Conservation (phyloP, 1,140 invertebrate genomes). For the Tetragonula clypearis region DNA sequence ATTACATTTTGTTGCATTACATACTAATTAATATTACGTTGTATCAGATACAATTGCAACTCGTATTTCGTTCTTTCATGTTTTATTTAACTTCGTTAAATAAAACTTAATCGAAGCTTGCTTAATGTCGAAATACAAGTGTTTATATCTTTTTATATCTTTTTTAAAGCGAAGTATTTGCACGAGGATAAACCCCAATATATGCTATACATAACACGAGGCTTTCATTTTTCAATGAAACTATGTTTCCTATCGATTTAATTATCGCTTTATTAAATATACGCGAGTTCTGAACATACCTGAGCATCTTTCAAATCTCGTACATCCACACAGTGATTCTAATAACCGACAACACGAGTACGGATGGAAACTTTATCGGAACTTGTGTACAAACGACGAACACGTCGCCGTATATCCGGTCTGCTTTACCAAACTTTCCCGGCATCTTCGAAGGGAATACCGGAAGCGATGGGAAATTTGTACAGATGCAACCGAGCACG, state of each 20-base stretch:
- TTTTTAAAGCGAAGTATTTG: too few relatives aligned
- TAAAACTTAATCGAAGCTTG: too few relatives aligned
- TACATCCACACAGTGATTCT: neutral
- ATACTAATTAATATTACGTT: too few relatives aligned
- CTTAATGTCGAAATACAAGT: too few relatives aligned
- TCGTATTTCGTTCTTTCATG: too few relatives aligned
- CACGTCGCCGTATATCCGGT: constrained; percentile 14
- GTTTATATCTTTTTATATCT: too few relatives aligned
- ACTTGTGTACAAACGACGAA: neutral
- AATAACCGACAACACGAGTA: neutral
- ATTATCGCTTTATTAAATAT: neutral
- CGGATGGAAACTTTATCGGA: neutral
- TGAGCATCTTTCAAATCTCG: neutral
- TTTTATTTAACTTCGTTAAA: too few relatives aligned
- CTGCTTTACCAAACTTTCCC: neutral
- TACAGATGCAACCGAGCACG: neutral
- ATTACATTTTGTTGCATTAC: too few relatives aligned
- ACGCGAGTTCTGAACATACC: neutral
- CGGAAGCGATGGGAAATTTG: constrained; percentile 11
- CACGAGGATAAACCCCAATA: too few relatives aligned
- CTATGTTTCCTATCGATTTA: neutral
- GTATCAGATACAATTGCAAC: too few relatives aligned
- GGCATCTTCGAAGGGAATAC: neutral
- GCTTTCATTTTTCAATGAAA: too few relatives aligned
- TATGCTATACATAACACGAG: too few relatives aligned